Evolutionary conservation across 2,113 vertebrate genomes (phyloP), one percentile per base, ranked within the genome.

Genomic region (Theropithecus gelada): DNA sequence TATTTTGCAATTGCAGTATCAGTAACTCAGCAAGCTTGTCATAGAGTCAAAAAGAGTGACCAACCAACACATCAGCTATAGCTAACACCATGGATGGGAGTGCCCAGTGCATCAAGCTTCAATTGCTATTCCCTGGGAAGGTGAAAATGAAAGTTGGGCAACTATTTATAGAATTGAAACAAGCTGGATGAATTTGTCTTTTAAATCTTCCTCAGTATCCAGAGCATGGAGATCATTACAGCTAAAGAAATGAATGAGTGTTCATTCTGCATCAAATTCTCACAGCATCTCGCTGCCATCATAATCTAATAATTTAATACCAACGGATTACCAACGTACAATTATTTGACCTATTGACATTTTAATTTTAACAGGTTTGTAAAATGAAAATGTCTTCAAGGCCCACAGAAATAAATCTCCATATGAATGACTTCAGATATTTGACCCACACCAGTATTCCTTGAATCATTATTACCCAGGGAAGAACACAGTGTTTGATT

Each of bases 341-440:
- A 80, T 70, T 89, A 95, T 86, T 73, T 93, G 64, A 68, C 64
- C 92, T 80, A 70, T 18, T 83, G 18, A 27, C 22, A 92, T 93
- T 94, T 93, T 76, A 57, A 81, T 84, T 97, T 89, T 94, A 94
- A 91, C 43, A 91, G 38, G 45, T 91, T 55, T 85, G 25, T 82
- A 82, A 91, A 95, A 94, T 61, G 4, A 92, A 86, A 96, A 82
- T 78, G 55, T 3, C 25, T 82, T 75, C 30, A 88, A 96, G 55
- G 13, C 27, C 18, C 43, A 88, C 93, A 78, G 72, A 68, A 96
- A 73, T 73, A 87, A 81, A 88, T 90, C n/a, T 73, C 30, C 32
- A 85, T 55, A 82, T 52, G 55, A 94, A 61, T 84, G 35, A 76
- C 85, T 88, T 76, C 66, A 82, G 38, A 16, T 93, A 87, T 84